Conservation (phyloP, 2,113 vertebrate species). For the Amazona guildingii region DNA sequence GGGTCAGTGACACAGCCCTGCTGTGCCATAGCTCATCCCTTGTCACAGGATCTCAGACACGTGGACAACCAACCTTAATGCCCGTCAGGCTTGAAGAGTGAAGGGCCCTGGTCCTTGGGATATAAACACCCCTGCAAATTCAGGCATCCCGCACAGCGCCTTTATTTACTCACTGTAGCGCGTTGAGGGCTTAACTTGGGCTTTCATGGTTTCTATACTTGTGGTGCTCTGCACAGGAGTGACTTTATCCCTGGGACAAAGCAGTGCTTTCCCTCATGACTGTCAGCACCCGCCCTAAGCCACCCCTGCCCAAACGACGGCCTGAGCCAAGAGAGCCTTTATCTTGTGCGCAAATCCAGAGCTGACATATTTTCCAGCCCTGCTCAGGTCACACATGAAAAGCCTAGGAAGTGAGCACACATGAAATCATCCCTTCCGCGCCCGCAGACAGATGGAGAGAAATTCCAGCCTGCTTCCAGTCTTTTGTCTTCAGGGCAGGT, state of each 20-base stretch:
- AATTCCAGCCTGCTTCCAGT: constrained; percentile 76
- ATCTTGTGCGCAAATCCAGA: constrained; percentile 38
- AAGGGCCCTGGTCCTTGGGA: not conserved
- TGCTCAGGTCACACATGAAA: constrained; percentile 43
- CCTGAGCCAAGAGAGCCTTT: not conserved
- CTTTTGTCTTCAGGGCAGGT: constrained; percentile 81
- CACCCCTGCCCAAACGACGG: not conserved
- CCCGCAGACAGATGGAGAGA: constrained; percentile 76
- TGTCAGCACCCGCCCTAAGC: not conserved
- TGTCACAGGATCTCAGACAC: not conserved
- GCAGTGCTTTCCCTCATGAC: not conserved
- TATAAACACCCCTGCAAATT: not conserved
- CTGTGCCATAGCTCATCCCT: not conserved
- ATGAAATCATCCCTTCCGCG: constrained; percentile 79
- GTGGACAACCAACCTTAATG: not conserved
- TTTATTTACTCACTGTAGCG: not conserved
- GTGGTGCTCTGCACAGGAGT: not conserved
- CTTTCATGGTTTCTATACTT: not conserved
- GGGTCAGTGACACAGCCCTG: not conserved
- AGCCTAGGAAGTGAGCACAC: constrained; percentile 75
- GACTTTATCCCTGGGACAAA: constrained; percentile 5
- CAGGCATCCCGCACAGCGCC: fast-evolving
- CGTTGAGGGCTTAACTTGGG: not conserved
- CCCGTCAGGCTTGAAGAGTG: not conserved
- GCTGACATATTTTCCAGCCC: constrained; percentile 48